phyloP scores from a whole-genome alignment of 2,888 invertebrate species.

The Ellobium chinense region DNA sequence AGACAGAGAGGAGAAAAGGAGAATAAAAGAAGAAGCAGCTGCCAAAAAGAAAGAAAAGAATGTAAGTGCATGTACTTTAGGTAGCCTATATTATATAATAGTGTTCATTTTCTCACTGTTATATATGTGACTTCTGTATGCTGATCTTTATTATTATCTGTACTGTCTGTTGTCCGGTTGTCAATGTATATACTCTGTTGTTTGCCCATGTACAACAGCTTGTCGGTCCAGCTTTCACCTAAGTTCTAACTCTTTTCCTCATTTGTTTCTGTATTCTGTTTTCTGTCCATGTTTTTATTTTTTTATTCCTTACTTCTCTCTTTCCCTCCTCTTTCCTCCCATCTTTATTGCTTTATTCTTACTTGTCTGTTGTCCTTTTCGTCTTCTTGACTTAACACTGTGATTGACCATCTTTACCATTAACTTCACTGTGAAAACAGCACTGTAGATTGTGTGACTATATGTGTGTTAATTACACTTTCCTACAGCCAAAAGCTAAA shows the following conservation, averaged over 20 bases:
- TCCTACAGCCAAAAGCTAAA: conserved; percentile 35
- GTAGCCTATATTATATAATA: background rate
- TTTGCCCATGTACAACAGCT: too few relatives aligned
- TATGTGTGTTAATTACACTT: too few relatives aligned
- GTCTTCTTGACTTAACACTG: too few relatives aligned
- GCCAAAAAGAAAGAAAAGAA: conserved; percentile 86
- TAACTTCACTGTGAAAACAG: too few relatives aligned
- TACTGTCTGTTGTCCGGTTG: too few relatives aligned
- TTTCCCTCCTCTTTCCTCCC: background rate
- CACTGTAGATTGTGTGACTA: too few relatives aligned
- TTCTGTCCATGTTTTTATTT: background rate
- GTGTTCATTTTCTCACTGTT: background rate
- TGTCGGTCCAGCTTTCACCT: too few relatives aligned
- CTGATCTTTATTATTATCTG: too few relatives aligned
- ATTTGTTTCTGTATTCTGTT: background rate
- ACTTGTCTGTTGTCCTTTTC: background rate
- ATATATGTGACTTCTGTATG: too few relatives aligned
- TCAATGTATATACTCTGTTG: too few relatives aligned
- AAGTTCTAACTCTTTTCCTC: background rate
- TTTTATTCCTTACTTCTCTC: conserved; percentile 1
- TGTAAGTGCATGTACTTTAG: conserved; percentile 78
- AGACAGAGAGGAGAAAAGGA: conserved; percentile 90
- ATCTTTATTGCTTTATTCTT: background rate
- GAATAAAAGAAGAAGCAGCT: conserved; percentile 89
- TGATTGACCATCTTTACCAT: too few relatives aligned